These are phyloP conservation scores for Lobophora halterata DNA, from an alignment of 2,888 invertebrate species.

Conservation along the genomic window DNA sequence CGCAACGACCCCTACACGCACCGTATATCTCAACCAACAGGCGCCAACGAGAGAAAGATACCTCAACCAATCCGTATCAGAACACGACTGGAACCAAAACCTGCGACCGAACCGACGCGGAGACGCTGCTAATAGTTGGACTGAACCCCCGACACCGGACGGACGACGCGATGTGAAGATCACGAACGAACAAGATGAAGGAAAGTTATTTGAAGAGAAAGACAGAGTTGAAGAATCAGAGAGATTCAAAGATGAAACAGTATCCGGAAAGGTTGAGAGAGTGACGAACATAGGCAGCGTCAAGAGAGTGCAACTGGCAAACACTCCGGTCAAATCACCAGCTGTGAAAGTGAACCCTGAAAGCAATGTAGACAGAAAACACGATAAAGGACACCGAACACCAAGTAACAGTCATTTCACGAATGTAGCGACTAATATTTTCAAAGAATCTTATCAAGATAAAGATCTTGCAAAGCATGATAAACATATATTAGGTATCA, in stretches of 20 bases:
- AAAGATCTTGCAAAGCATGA: too few species aligned
- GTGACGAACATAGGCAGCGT: constrained; percentile 46
- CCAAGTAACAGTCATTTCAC: constrained; percentile 4
- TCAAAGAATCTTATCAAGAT: constrained; percentile 11
- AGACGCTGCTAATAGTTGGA: neutral
- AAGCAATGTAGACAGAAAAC: constrained; percentile 6
- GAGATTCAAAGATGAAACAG: constrained; percentile 12
- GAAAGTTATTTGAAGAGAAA: constrained; percentile 11
- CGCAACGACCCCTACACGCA: too few species aligned
- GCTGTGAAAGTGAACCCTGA: constrained; percentile 11
- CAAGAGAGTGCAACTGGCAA: constrained; percentile 40
- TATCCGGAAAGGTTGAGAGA: constrained; percentile 40
- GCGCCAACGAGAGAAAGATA: constrained; percentile 35
- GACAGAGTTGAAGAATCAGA: constrained; percentile 3
- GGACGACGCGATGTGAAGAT: too few species aligned
- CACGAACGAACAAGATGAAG: constrained; percentile 9
- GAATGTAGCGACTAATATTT: constrained; percentile 17
- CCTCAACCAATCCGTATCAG: constrained; percentile 44
- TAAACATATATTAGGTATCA: constrained; percentile 7
- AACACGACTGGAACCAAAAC: constrained; percentile 29
- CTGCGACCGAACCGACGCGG: neutral
- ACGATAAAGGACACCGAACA: constrained; percentile 2
- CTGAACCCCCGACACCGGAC: too few species aligned
- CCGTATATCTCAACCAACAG: neutral
- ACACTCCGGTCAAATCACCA: constrained; percentile 45